Evolutionary conservation across 1,140 invertebrate species (phyloP).

Genomic region (Drosophila lowei): DNA sequence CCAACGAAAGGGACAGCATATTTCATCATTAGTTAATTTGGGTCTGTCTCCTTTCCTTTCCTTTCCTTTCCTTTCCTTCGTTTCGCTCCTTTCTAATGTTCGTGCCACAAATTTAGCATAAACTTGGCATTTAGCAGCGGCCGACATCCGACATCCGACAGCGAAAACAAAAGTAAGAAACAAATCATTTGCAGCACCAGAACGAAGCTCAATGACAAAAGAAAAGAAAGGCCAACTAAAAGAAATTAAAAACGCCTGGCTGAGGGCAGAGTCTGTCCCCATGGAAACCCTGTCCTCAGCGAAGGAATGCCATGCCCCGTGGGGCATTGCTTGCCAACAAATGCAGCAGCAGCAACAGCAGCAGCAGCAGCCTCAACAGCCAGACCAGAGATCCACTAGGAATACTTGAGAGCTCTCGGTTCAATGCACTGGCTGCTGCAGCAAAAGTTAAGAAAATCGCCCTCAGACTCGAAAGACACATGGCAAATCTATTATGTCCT

Average conservation of each 20-base stretch:
- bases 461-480: constrained; percentile 49
- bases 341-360: constrained; percentile 30
- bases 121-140: constrained; percentile 69
- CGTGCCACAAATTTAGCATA: constrained; percentile 57
- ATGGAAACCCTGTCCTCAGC: no score
- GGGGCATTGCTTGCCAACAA: constrained; percentile 64
- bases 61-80: not conserved
- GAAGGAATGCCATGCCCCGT: constrained; percentile 4
- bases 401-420: constrained; percentile 27
- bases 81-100: not conserved
- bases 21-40: constrained; percentile 78
- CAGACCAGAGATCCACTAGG: no score
- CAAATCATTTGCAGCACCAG: constrained; percentile 68
- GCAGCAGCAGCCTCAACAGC: not conserved
- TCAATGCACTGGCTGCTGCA: constrained; percentile 65
- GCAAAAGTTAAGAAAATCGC: constrained; percentile 72
- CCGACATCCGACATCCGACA: constrained; percentile 1
- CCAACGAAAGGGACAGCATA: constrained; percentile 26
- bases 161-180: constrained; percentile 69
- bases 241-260: constrained; percentile 70
- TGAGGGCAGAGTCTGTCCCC: constrained; percentile 28
- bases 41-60: constrained; percentile 14
- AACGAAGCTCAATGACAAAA: constrained; percentile 8
- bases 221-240: constrained; percentile 63
- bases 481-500: constrained; percentile 64